A percentile compares a stretch with the other conserved stretches of the same genome.
Evolutionary conservation across 2,888 invertebrate species (phyloP).

Genomic region (Agrochola circellaris): DNA sequence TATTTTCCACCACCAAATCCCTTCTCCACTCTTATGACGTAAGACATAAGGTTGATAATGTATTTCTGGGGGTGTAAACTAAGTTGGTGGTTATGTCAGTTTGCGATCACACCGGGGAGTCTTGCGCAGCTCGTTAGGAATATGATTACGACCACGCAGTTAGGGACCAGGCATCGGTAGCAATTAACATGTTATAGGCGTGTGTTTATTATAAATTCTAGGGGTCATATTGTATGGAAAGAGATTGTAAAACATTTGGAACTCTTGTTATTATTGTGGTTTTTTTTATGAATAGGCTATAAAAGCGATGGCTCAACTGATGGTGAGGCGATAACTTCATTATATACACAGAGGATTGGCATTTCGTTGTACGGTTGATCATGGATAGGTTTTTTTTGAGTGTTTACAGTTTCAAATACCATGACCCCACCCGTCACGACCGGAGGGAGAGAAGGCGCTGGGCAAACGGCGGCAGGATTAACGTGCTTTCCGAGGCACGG

Average conservation of each 20-base stretch:
- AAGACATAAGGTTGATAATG: conserved; percentile 10
- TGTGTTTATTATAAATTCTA: conserved; percentile 34
- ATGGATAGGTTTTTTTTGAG: neutral
- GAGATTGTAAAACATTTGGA: neutral
- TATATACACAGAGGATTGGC: no score
- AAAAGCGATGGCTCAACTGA: neutral
- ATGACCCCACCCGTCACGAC: no score
- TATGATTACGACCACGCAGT: conserved; percentile 61
- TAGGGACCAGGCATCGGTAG: conserved; percentile 62
- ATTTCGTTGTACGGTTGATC: no score
- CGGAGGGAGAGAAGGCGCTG: no score
- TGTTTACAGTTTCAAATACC: neutral
- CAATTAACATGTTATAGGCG: conserved; percentile 65
- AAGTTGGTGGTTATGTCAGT: conserved; percentile 29
- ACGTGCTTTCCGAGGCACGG: no score
- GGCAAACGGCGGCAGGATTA: no score
- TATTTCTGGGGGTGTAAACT: neutral
- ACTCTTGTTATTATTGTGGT: neutral
- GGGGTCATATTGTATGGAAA: conserved; percentile 2
- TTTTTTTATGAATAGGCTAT: neutral
- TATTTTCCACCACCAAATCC: neutral
- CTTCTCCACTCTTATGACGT: neutral
- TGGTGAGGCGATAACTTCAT: neutral
- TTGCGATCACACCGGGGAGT: conserved; percentile 52
- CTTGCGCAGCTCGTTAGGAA: conserved; percentile 61